A percentile compares a stretch with the other conserved stretches of the same genome.
These are phyloP conservation scores for Mythimna lalbum DNA, from an alignment of 2,888 invertebrate genomes.

Conservation along the genomic window DNA sequence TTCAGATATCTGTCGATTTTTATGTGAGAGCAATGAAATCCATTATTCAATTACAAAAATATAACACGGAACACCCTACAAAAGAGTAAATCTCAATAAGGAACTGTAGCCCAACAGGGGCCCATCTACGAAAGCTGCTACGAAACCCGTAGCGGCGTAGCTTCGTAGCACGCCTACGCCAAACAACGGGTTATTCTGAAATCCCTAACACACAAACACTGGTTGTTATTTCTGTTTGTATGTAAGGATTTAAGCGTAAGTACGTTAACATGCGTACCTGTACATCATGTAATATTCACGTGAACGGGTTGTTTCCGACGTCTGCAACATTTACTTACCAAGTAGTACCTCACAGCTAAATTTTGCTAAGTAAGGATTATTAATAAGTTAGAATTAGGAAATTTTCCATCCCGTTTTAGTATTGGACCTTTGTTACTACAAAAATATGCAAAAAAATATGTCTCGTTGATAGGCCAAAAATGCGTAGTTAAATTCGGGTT, in stretches of 20 bases:
- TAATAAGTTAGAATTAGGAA: background rate
- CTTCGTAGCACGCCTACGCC: conserved; percentile 45
- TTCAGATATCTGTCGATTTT: too few relatives aligned
- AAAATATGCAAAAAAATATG: too few relatives aligned
- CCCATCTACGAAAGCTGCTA: conserved; percentile 20
- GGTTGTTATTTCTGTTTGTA: conserved; percentile 20
- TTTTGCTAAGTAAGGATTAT: background rate
- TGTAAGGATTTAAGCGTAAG: conserved; percentile 25
- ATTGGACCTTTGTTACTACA: background rate
- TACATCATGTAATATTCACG: conserved; percentile 39
- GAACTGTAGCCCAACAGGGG: background rate
- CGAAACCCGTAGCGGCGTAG: conserved; percentile 36
- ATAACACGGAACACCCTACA: background rate
- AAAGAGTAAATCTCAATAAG: conserved; percentile 6
- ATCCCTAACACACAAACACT: conserved; percentile 31
- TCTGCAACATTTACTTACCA: conserved; percentile 28
- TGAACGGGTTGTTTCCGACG: conserved; percentile 16
- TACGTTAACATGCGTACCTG: conserved; percentile 22
- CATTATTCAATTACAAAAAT: background rate
- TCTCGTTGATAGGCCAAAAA: too few relatives aligned
- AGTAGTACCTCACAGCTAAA: background rate
- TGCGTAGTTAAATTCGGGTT: too few relatives aligned
- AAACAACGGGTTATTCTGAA: conserved; percentile 20
- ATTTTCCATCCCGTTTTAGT: background rate
- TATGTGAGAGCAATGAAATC: background rate